Evolutionary conservation across 2,888 invertebrate genomes (phyloP).

Genomic region (Herminia tarsipennalis): DNA sequence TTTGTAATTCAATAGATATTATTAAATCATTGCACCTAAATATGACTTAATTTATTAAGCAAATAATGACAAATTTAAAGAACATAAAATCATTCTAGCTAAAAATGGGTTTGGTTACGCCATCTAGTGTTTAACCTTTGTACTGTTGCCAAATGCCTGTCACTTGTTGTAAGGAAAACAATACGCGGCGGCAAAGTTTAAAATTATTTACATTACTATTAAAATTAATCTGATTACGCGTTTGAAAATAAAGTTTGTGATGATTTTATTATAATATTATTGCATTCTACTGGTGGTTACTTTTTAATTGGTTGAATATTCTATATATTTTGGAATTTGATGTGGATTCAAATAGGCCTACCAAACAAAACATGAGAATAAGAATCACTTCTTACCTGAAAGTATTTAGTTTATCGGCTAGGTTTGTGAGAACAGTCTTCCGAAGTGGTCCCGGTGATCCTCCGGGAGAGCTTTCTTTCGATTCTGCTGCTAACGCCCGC

Average conservation of each 20-base stretch:
- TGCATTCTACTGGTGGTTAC: too few species aligned
- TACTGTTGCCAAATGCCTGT: not conserved
- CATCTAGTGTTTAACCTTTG: constrained; percentile 2
- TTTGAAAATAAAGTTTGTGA: too few species aligned
- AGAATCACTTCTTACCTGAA: constrained; percentile 84
- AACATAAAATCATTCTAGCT: too few species aligned
- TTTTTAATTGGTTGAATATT: too few species aligned
- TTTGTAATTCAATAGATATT: too few species aligned
- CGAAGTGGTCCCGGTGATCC: constrained; percentile 87
- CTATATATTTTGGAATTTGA: too few species aligned
- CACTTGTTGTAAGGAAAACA: not conserved
- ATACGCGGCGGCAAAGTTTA: too few species aligned
- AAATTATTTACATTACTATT: too few species aligned
- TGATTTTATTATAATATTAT: too few species aligned
- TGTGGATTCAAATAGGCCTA: too few species aligned
- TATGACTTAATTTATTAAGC: not conserved
- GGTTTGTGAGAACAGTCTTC: constrained; percentile 86
- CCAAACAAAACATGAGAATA: not conserved
- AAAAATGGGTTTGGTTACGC: not conserved
- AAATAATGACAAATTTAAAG: not conserved
- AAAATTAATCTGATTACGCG: too few species aligned
- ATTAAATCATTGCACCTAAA: too few species aligned
- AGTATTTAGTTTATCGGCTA: constrained; percentile 88
- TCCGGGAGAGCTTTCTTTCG: constrained; percentile 84
- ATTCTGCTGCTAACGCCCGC: constrained; percentile 88